Evolutionary conservation across 2,113 vertebrate species (phyloP), one percentile per base, ranked within the genome.

Genomic region (Romanogobio albipinnatus): DNA sequence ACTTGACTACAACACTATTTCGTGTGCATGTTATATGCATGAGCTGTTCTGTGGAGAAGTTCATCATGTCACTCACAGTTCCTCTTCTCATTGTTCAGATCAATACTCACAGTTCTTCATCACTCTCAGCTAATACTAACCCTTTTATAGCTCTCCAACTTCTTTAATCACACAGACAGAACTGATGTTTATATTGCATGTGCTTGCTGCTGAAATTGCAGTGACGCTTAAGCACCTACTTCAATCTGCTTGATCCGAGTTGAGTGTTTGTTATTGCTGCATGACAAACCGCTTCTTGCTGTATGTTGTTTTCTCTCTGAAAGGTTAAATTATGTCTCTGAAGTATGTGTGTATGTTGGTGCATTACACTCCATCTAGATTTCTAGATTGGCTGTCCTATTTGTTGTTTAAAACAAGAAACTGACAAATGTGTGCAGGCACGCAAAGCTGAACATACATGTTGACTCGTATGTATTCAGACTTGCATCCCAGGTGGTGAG

Each of bases 401-500:
- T 11, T 39, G 17, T 58, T 58, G 29, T 58, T 1, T 19, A 43
- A 39, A n/a, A n/a, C 11, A 49, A 51, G 24, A 76, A 49, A 6
- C 13, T 51, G 10, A 26, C 45, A 29, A 17, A 51, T 14, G n/a
- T 49, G 51, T 8, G 24, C 47, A 51, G 73, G 9, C 15, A 11
- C 7, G n/a, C 22, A 22, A 49, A 76, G 6, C 11, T 39, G 43
- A 9, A 62, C 14, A 51, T 62, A 49, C 71, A 68, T 73, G 66
- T 51, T 66, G 76, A 29, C 61, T 36, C n/a, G 15, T 59, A 68
- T 29, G 70, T 13, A 22, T 59, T 33, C 84, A 86, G 73, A 87
- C 84, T 89, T 88, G 29, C 49, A 81, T 82, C 19, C 14, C 61
- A 66, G 61, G 78, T 81, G 59, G 59, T 49, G 14, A 9, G 19